Conservation (phyloP, 2,888 invertebrate genomes). For the Arctia plantaginis region DNA sequence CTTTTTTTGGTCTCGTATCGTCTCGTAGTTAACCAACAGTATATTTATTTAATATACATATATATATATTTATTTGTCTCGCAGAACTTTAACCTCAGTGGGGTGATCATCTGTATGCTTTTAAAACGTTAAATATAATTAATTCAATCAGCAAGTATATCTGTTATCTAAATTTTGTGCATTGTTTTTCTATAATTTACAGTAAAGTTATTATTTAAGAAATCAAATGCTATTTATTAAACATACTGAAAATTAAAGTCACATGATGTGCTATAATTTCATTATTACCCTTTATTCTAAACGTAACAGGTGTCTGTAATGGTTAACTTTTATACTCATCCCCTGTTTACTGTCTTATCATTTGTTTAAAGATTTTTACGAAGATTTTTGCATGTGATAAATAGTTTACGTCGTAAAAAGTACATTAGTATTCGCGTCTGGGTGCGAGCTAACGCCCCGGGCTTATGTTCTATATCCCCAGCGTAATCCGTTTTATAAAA, state of each 20-base stretch:
- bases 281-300: conserved; percentile 4
- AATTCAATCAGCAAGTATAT: no score
- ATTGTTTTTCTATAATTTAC: no score
- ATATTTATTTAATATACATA: no score
- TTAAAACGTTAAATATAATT: no score
- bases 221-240: no score
- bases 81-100: no score
- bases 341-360: conserved; percentile 5
- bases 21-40: no score
- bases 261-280: conserved; percentile 1
- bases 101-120: no score
- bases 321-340: conserved; percentile 1
- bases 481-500: conserved; percentile 36
- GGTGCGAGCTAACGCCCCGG: conserved; percentile 35
- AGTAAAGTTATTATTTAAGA: no score
- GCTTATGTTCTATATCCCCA: conserved; percentile 25
- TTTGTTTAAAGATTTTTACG: conserved; percentile 5
- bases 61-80: no score
- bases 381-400: conserved; percentile 22
- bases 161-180: no score
- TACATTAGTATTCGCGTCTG: conserved; percentile 30
- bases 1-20: background rate
- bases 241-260: background rate
- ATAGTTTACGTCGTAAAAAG: conserved; percentile 21
- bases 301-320: conserved; percentile 24